These are phyloP conservation scores for Creontiades dilutus DNA, from an alignment of 2,888 invertebrate genomes.

Conservation along the genomic window DNA sequence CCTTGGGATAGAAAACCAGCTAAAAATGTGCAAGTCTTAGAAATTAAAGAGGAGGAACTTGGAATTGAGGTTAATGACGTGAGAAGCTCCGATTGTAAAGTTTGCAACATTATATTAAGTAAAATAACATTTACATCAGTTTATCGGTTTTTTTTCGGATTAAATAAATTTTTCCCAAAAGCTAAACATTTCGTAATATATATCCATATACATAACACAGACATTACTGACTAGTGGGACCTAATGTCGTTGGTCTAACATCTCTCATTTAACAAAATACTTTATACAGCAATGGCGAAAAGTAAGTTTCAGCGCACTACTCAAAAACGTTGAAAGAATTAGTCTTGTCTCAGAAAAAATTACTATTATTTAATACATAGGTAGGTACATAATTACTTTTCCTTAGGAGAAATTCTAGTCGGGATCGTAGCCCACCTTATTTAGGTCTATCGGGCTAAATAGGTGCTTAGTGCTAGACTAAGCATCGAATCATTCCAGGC, in stretches of 20 bases:
- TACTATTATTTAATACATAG: no score
- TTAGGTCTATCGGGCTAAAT: not conserved
- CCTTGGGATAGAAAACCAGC: no score
- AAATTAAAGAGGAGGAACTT: no score
- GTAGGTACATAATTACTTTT: not conserved
- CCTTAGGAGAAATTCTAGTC: not conserved
- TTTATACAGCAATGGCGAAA: conserved; percentile 61
- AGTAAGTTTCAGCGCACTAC: conserved; percentile 48
- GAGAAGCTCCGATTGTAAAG: not conserved
- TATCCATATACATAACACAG: conserved; percentile 75
- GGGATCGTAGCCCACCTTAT: not conserved
- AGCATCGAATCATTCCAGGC: not conserved
- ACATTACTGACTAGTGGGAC: conserved; percentile 76
- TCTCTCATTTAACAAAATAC: conserved; percentile 68
- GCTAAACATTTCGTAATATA: conserved; percentile 73
- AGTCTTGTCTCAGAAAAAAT: conserved; percentile 43
- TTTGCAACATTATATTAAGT: conserved; percentile 74
- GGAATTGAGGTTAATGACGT: no score
- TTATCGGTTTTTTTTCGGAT: conserved; percentile 71
- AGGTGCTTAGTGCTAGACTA: not conserved
- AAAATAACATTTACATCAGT: conserved; percentile 75
- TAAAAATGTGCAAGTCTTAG: no score
- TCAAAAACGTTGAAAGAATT: conserved; percentile 46
- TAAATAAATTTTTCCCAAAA: conserved; percentile 74
- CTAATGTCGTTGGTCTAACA: conserved; percentile 75